phyloP scores from a whole-genome alignment of 2,888 invertebrate species.

The Pandemis corylana region DNA sequence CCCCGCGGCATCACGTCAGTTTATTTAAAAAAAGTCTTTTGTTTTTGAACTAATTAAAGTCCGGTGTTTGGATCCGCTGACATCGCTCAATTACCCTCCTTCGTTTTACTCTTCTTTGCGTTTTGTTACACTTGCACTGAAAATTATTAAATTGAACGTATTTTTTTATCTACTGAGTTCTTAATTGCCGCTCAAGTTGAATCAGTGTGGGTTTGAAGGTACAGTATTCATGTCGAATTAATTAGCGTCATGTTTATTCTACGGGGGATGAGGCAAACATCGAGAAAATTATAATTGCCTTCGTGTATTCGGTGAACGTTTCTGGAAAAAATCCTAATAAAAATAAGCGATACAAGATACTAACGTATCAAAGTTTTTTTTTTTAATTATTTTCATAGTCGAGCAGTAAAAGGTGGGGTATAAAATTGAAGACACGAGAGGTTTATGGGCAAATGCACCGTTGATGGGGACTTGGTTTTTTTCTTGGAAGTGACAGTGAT shows the following conservation, averaged over 20 bases:
- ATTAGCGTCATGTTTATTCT: conserved; percentile 37
- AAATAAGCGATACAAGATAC: conserved; percentile 4
- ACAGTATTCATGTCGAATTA: conserved; percentile 38
- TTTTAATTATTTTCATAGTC: conserved; percentile 34
- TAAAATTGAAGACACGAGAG: conserved; percentile 41
- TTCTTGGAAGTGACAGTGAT: conserved; percentile 70
- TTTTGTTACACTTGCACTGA: conserved; percentile 26
- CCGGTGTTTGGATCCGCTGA: conserved; percentile 54
- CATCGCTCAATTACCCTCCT: conserved; percentile 52
- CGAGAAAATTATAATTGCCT: conserved; percentile 39
- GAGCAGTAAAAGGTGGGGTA: conserved; percentile 25
- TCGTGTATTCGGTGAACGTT: conserved; percentile 34
- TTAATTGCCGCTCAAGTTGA: conserved; percentile 28
- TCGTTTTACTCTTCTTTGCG: conserved; percentile 20
- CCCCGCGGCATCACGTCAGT: conserved; percentile 15
- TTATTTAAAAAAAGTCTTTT: conserved; percentile 54
- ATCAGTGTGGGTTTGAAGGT: conserved; percentile 26
- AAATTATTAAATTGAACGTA: conserved; percentile 37
- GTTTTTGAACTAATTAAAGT: conserved; percentile 76
- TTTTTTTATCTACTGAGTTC: conserved; percentile 27
- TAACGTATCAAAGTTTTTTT: conserved; percentile 29
- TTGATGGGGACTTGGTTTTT: conserved; percentile 56
- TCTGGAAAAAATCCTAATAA: conserved; percentile 16
- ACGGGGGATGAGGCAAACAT: conserved; percentile 32
- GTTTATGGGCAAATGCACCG: conserved; percentile 54